Percentiles rank a stretch among this genome's conserved stretches.
These are phyloP conservation scores for Epistrophella euchroma DNA, from an alignment of 2,888 invertebrate species.

Conservation along the genomic window DNA sequence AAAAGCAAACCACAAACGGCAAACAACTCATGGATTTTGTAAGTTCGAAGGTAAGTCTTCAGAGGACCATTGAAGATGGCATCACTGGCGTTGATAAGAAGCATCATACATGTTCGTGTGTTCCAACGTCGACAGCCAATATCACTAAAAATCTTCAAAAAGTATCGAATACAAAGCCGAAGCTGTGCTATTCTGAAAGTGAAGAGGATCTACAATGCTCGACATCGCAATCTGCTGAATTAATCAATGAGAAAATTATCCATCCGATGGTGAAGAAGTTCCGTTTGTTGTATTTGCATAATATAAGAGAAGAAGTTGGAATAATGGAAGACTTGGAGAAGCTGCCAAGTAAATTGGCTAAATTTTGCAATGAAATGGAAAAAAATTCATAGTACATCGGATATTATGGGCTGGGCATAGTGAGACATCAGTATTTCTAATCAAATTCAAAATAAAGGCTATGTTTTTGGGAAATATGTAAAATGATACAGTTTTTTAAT, in stretches of 20 bases:
- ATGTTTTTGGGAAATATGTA: neutral
- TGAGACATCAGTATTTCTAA: neutral
- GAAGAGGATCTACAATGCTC: conserved; percentile 3
- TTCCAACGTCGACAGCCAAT: no score
- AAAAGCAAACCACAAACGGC: neutral
- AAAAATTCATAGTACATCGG: neutral
- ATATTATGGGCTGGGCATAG: neutral
- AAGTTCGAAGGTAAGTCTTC: conserved; percentile 42
- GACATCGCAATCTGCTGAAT: conserved; percentile 72
- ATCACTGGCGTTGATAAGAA: neutral
- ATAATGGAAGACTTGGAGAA: conserved; percentile 80
- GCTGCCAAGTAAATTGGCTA: conserved; percentile 78
- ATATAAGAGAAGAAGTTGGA: conserved; percentile 79
- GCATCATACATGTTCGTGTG: neutral
- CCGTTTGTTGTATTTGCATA: conserved; percentile 79
- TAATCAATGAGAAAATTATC: conserved; percentile 79
- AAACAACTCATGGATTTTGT: conserved; percentile 21
- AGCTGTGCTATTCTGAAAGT: conserved; percentile 1
- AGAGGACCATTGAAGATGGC: conserved; percentile 42
- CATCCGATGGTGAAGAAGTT: conserved; percentile 80
- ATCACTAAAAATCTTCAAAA: neutral
- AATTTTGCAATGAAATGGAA: conserved; percentile 74
- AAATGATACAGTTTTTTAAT: no score
- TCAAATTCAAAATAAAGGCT: neutral
- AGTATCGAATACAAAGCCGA: neutral